These are phyloP conservation scores for Otis tarda DNA, from an alignment of 2,113 vertebrate species.

Conservation along the genomic window DNA sequence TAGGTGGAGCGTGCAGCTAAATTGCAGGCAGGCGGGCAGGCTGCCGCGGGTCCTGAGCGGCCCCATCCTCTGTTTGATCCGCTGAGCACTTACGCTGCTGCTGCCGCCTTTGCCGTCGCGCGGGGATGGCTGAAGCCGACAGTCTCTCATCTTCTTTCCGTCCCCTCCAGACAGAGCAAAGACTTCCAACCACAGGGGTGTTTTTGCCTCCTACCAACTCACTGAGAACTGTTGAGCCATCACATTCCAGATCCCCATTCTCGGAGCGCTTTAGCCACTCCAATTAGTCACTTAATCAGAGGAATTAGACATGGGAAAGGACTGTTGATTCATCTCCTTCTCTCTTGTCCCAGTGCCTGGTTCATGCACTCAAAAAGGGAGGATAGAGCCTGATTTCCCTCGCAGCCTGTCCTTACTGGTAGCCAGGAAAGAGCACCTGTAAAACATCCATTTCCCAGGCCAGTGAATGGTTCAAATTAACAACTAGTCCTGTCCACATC, in stretches of 20 bases:
- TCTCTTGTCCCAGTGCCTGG: background rate
- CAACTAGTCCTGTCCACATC: background rate
- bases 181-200: background rate
- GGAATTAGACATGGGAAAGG: slow-evolving; percentile 35
- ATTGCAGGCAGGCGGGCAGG: background rate
- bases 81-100: background rate
- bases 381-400: background rate
- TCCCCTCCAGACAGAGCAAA: background rate
- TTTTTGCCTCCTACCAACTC: background rate
- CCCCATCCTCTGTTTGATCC: background rate
- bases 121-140: background rate
- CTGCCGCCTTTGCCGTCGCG: background rate
- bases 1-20: slow-evolving; percentile 19
- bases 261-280: background rate
- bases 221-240: slow-evolving; percentile 27
- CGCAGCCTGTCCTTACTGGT: background rate
- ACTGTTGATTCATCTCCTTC: slow-evolving; percentile 20
- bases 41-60: background rate
- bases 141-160: background rate
- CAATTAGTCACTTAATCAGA: slow-evolving; percentile 37
- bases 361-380: background rate
- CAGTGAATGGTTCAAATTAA: background rate
- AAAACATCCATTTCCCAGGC: background rate
- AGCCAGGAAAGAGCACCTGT: background rate
- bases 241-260: slow-evolving; percentile 2